Conservation (phyloP, 2,888 invertebrate genomes). For the Siphlonurus alternatus region DNA sequence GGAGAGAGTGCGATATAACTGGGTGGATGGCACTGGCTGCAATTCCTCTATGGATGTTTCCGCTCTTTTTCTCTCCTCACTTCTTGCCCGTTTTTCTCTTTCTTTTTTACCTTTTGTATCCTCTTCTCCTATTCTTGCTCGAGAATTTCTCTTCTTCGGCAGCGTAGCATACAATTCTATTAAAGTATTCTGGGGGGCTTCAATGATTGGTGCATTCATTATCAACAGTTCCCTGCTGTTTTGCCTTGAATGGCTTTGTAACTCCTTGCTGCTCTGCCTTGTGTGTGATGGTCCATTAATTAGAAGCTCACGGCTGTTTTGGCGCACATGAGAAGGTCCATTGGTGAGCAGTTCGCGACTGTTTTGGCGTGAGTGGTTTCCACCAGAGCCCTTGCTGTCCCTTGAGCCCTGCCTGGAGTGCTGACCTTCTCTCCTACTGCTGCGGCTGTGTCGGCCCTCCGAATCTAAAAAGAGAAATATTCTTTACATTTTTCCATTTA, state of each 20-base stretch:
- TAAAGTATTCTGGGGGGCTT: constrained; percentile 4
- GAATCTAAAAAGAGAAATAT: constrained; percentile 22
- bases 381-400: constrained; percentile 34
- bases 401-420: constrained; percentile 59
- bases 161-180: constrained; percentile 85
- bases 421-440: constrained; percentile 41
- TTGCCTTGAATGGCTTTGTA: not conserved
- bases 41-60: not conserved
- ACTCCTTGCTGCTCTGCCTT: not conserved
- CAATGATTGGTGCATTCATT: not conserved
- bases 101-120: constrained; percentile 39
- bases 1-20: not conserved
- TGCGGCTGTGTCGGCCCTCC: constrained; percentile 51
- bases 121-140: constrained; percentile 26
- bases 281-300: constrained; percentile 18
- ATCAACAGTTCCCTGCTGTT: not conserved
- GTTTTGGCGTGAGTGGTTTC: constrained; percentile 41
- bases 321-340: constrained; percentile 14
- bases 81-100: constrained; percentile 62
- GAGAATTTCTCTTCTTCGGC: constrained; percentile 46
- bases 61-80: constrained; percentile 55
- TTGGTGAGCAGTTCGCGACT: constrained; percentile 36
- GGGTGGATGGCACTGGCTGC: not conserved
- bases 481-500: too few relatives aligned
- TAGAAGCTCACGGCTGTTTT: not conserved